Evolutionary conservation across 2,888 invertebrate genomes (phyloP).

Genomic region (Drosophila rellima): DNA sequence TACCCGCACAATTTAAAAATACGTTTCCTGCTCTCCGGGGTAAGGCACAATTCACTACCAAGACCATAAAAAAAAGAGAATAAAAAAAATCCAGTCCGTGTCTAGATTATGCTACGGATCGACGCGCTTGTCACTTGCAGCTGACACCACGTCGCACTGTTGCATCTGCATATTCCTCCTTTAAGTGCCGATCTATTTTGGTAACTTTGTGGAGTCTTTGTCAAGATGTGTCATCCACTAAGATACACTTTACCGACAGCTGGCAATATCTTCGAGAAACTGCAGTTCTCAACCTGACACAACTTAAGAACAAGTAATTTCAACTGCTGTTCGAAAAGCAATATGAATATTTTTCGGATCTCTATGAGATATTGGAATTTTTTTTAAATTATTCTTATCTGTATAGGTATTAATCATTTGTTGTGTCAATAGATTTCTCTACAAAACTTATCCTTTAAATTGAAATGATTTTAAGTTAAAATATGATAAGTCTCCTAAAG

Average conservation of each 20-base stretch:
- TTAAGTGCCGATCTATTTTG: slow-evolving; percentile 47
- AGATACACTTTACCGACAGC: slow-evolving; percentile 34
- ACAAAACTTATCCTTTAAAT: too few relatives aligned
- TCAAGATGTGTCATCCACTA: slow-evolving; percentile 16
- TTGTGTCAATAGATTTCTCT: too few relatives aligned
- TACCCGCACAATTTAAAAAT: slow-evolving; percentile 86
- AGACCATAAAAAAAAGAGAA: not conserved
- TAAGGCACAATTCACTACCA: slow-evolving; percentile 60
- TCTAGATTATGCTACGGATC: slow-evolving; percentile 16
- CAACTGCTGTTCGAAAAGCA: not conserved
- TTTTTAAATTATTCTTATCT: not conserved
- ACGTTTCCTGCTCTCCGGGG: slow-evolving; percentile 85
- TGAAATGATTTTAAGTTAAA: not conserved
- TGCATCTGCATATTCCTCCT: slow-evolving; percentile 2
- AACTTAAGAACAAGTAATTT: not conserved
- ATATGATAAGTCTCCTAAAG: too few relatives aligned
- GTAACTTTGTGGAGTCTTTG: slow-evolving; percentile 30
- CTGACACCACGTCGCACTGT: slow-evolving; percentile 2
- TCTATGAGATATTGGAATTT: not conserved
- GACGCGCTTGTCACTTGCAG: slow-evolving; percentile 19
- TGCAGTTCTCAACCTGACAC: not conserved
- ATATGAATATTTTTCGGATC: not conserved
- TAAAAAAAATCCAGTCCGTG: not conserved
- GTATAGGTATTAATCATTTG: too few relatives aligned
- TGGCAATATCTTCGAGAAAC: slow-evolving; percentile 23